These are phyloP conservation scores for Melanotaenia maccullochi DNA, from an alignment of 2,797 vertebrate species.

Conservation along the genomic window DNA sequence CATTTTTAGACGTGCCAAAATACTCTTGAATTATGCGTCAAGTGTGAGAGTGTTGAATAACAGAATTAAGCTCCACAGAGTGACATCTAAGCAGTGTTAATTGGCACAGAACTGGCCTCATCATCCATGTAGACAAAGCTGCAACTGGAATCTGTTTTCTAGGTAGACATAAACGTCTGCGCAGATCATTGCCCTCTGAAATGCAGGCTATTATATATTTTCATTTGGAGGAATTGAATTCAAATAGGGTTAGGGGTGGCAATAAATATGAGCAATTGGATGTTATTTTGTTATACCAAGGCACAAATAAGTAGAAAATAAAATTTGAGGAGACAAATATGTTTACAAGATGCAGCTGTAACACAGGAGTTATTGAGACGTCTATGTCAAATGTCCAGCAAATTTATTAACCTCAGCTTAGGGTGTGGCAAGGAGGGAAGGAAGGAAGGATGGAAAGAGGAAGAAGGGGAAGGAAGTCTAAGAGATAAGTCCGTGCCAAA, in stretches of 20 bases:
- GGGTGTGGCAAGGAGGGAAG: constrained; percentile 79
- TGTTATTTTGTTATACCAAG: constrained; percentile 27
- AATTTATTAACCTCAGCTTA: constrained; percentile 65
- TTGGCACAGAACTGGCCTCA: constrained; percentile 23
- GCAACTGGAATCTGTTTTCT: constrained; percentile 48
- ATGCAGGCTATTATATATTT: constrained; percentile 13
- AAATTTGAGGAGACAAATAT: constrained; percentile 22
- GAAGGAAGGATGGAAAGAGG: constrained; percentile 85
- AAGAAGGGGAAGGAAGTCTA: constrained; percentile 78
- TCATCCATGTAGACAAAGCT: constrained; percentile 15
- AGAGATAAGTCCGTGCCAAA: constrained; percentile 79
- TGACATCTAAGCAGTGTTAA: constrained; percentile 33
- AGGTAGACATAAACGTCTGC: constrained; percentile 41
- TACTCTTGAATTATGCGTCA: constrained; percentile 47
- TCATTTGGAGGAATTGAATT: constrained; percentile 16
- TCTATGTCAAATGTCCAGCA: constrained; percentile 66
- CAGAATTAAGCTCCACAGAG: constrained; percentile 58
- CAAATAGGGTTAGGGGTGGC: background rate
- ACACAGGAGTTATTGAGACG: constrained; percentile 54
- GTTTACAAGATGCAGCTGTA: constrained; percentile 42
- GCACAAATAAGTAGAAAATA: constrained; percentile 6
- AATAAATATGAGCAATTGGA: constrained; percentile 6
- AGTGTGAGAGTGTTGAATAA: constrained; percentile 47
- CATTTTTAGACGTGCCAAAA: constrained; percentile 71
- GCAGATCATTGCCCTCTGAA: constrained; percentile 16